Conservation (phyloP, 2,888 invertebrate genomes). For the Nycteola revayana region DNA sequence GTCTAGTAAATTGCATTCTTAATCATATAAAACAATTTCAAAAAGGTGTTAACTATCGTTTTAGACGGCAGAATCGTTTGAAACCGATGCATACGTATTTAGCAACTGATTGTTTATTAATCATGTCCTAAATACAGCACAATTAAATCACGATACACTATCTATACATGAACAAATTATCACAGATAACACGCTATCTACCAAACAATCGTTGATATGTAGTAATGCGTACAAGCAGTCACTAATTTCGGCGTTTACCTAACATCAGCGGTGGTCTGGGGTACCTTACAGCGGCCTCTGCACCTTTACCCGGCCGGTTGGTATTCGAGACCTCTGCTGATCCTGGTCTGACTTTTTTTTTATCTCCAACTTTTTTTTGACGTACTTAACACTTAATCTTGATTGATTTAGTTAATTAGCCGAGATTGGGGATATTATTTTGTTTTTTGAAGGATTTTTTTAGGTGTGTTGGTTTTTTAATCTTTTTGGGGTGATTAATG, state of each 20-base stretch:
- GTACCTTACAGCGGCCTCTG: constrained; percentile 62
- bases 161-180: constrained; percentile 49
- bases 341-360: constrained; percentile 66
- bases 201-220: constrained; percentile 41
- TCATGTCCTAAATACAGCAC: not conserved
- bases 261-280: constrained; percentile 81
- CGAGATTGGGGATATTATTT: constrained; percentile 31
- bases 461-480: too few species aligned
- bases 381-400: constrained; percentile 48
- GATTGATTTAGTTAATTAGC: constrained; percentile 71
- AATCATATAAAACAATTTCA: too few species aligned
- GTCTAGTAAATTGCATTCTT: too few species aligned
- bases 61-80: too few species aligned
- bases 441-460: too few species aligned
- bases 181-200: constrained; percentile 60
- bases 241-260: constrained; percentile 54
- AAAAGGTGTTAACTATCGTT: too few species aligned
- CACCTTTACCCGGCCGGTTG: constrained; percentile 61
- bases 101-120: too few species aligned
- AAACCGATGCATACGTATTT: too few species aligned
- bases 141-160: constrained; percentile 31
- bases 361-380: constrained; percentile 67
- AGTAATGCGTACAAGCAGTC: constrained; percentile 38
- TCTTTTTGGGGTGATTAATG: too few species aligned
- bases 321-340: constrained; percentile 83